Base-by-base conservation (phyloP, 92 coral and sea anemone species). In the Plumapathes pennacea region DNA sequence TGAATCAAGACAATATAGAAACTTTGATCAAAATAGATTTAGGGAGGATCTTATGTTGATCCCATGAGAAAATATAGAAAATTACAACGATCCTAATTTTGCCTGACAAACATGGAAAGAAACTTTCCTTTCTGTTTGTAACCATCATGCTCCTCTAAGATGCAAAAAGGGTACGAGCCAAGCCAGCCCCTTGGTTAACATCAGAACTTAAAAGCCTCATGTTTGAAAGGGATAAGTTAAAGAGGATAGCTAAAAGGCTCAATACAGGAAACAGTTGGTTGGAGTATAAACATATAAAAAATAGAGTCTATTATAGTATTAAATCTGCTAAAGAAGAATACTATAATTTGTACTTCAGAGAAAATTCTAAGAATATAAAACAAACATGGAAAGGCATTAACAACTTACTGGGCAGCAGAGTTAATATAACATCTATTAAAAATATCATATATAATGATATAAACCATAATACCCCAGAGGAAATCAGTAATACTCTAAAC, bases 181-280 rank as follows among this genome's bases (percentile, higher is more conserved):
- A 25, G 26, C 2, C 7, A 28, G 59, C 38, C 2, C 63, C 63
- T 1, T 56, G 63, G 63, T 56, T 56, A 37, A 56, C 63, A 2
- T 9, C 63, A 0, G 63, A 54, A 0, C 26, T 54, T 11, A 56
- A 18, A 32, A 19, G 2, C 1, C 0, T 56, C 4, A 56, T 56
- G 49, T 37, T 17, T 10, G 46, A 56, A 56, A 56, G 63, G 13
- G 63, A 56, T 26, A 36, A 14, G 5, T 10, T 51, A 15, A 24
- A 51, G 31, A 26, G 32, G 4, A 29, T 51, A 17, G 8, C 38
- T 17, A 51, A 25, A 1, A 38, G 28, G 15, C 3, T 14, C n/a
- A 56, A 56, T 0, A 38, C 47, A 3, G 29, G 39, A 18, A 37
- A 4, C 10, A 56, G 32, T 32, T 56, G 63, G 63, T 8, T 0